Conservation (phyloP, 2,113 vertebrate genomes). For the Rhizomys pruinosus region DNA sequence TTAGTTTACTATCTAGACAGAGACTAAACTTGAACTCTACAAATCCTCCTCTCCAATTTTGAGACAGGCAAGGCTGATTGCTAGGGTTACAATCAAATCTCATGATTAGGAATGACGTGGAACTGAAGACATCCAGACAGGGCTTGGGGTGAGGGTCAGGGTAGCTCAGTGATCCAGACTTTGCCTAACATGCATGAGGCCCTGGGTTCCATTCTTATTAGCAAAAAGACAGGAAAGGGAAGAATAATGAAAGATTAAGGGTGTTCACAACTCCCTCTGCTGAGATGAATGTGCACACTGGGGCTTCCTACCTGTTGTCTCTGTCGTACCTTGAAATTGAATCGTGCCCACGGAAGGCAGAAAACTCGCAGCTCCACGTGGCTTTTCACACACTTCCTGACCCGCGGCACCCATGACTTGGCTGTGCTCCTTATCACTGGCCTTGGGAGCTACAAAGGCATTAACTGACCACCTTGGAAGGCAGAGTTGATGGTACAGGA, state of each 20-base stretch:
- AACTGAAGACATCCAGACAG: not conserved
- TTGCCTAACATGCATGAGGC: not conserved
- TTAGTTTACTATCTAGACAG: no score
- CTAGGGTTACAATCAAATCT: not conserved
- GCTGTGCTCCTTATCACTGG: rapidly evolving
- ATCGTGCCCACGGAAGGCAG: not conserved
- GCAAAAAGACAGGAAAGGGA: not conserved
- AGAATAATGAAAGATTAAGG: not conserved
- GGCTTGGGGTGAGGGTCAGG: not conserved
- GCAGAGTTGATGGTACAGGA: not conserved
- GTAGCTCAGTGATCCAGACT: not conserved
- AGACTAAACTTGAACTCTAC: not conserved
- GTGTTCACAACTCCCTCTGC: not conserved
- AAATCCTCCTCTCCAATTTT: not conserved
- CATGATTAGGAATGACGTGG: not conserved
- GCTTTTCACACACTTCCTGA: no score
- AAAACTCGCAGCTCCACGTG: no score
- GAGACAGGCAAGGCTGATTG: no score
- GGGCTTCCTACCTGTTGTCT: no score
- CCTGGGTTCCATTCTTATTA: not conserved
- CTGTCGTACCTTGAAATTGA: no score
- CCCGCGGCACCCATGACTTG: no score
- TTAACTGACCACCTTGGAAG: not conserved
- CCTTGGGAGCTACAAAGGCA: not conserved
- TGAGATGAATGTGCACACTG: not conserved